Conservation (phyloP, 2,113 vertebrate species). For the Struthidea cinerea region DNA sequence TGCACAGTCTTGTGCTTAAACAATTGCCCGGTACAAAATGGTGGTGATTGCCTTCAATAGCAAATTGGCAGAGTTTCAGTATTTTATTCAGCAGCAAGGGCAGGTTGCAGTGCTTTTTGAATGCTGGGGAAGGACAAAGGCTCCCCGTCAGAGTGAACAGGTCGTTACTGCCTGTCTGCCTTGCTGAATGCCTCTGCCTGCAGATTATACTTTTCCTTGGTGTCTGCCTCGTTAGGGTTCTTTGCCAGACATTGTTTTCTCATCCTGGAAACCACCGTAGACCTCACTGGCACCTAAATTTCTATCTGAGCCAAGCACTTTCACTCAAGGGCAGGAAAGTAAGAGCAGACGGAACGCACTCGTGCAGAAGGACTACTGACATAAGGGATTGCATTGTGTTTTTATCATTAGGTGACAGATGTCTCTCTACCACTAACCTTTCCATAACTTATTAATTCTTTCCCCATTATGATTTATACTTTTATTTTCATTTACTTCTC, state of each 20-base stretch:
- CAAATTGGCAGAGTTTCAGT: not conserved
- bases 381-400: not conserved
- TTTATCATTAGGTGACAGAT: not conserved
- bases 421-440: not conserved
- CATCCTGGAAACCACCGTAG: not conserved
- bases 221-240: not conserved
- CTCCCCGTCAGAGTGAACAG: not conserved
- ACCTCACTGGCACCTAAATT: not conserved
- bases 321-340: not conserved
- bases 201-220: not conserved
- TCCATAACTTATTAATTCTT: not conserved
- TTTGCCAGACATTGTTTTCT: not conserved
- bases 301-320: not conserved
- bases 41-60: fast-evolving
- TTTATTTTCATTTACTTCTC: not conserved
- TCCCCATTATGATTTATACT: not conserved
- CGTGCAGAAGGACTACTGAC: not conserved
- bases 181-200: not conserved
- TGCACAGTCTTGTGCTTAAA: not conserved
- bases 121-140: not conserved
- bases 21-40: not conserved
- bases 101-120: not conserved
- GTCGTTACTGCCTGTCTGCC: not conserved
- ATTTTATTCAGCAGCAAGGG: not conserved
- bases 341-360: fast-evolving